Conservation (phyloP, 2,888 invertebrate species). For the Lasioglossum lativentre region DNA sequence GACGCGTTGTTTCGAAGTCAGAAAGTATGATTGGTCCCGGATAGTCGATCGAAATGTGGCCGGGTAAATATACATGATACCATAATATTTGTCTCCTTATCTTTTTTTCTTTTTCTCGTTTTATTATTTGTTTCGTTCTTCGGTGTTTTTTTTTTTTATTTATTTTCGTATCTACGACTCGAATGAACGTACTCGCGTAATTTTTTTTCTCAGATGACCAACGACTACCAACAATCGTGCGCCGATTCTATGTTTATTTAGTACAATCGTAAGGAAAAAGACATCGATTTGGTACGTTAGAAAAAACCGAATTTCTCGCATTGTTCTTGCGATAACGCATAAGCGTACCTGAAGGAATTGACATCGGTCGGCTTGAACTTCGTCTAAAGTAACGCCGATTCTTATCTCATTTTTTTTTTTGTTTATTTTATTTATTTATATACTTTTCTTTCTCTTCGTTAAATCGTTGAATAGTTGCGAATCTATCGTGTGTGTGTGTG, state of each 20-base stretch:
- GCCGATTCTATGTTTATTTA: slow-evolving; percentile 53
- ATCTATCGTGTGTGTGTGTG: too few species aligned
- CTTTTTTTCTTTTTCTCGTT: neutral
- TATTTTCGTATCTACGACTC: slow-evolving; percentile 55
- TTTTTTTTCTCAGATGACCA: slow-evolving; percentile 53
- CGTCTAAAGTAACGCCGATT: slow-evolving; percentile 61
- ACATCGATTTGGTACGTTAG: slow-evolving; percentile 66
- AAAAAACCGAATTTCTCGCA: slow-evolving; percentile 61
- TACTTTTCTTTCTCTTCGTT: slow-evolving; percentile 21
- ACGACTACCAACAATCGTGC: slow-evolving; percentile 58
- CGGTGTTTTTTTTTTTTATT: slow-evolving; percentile 32
- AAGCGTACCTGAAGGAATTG: slow-evolving; percentile 72
- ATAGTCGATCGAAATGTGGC: slow-evolving; percentile 76
- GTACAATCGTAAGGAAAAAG: slow-evolving; percentile 61
- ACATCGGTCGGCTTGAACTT: slow-evolving; percentile 69
- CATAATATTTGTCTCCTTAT: slow-evolving; percentile 32
- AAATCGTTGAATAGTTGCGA: slow-evolving; percentile 47
- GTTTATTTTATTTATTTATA: slow-evolving; percentile 20
- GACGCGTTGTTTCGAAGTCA: slow-evolving; percentile 65
- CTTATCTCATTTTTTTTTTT: slow-evolving; percentile 15
- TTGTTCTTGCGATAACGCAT: slow-evolving; percentile 66
- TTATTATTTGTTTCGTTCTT: neutral
- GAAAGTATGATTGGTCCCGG: slow-evolving; percentile 81
- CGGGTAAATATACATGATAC: slow-evolving; percentile 73
- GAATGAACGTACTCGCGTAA: slow-evolving; percentile 50